Percentiles rank a stretch among this genome's conserved stretches.
phyloP scores from a whole-genome alignment of 2,888 invertebrate species.

The Coelinius sp. region DNA sequence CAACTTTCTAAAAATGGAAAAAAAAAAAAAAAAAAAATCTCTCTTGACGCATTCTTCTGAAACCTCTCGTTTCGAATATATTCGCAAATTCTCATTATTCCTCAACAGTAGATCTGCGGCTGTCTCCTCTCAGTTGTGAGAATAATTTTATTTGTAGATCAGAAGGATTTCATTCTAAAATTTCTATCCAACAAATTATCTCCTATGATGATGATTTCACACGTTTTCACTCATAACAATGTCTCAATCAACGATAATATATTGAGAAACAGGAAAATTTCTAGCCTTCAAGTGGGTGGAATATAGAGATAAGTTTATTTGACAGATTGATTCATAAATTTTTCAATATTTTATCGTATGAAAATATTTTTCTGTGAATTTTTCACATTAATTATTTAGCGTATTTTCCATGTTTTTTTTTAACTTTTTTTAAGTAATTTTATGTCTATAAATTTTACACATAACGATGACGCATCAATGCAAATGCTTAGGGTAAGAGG shows the following conservation, averaged over 20 bases:
- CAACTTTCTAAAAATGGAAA: no score
- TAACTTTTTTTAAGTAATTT: not conserved
- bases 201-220: not conserved
- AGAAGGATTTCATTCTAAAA: no score
- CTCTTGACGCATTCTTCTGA: no score
- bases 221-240: not conserved
- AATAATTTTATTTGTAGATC: not conserved
- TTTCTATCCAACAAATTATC: no score
- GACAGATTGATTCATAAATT: not conserved
- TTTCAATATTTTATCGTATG: not conserved
- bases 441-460: constrained; percentile 16
- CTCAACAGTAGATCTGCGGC: no score
- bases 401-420: not conserved
- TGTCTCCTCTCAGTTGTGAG: not conserved
- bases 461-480: constrained; percentile 44
- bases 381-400: no score
- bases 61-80: no score
- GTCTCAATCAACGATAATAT: constrained; percentile 20
- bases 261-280: constrained; percentile 34
- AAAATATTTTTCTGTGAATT: not conserved
- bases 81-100: no score
- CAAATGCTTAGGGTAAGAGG: constrained; percentile 40
- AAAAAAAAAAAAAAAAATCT: no score
- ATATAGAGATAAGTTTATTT: constrained; percentile 7
- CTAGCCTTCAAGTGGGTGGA: constrained; percentile 29